phyloP scores from a whole-genome alignment of 2,797 vertebrate genomes.

The Ctenopoma kingsleyae region DNA sequence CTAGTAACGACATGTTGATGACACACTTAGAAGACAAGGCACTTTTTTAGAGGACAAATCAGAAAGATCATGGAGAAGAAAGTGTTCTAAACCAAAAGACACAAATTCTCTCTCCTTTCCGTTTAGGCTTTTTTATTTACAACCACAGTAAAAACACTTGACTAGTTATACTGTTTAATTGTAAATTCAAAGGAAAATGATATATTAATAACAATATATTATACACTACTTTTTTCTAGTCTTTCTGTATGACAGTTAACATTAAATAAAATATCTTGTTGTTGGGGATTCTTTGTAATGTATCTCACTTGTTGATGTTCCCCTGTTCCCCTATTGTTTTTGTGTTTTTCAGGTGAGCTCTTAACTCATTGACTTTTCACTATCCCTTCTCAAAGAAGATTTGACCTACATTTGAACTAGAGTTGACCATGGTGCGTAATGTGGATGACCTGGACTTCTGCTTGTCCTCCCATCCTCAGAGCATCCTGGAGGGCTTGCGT shows the following conservation, averaged over 20 bases:
- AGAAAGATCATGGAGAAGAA: neutral
- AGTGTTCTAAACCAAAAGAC: neutral
- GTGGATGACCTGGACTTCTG: conserved; percentile 96
- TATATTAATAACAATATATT: neutral
- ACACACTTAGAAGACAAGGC: neutral
- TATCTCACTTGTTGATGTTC: neutral
- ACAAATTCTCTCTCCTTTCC: neutral
- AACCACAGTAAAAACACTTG: neutral
- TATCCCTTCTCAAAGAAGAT: conserved; percentile 24
- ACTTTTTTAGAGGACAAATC: neutral
- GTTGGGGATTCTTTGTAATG: neutral
- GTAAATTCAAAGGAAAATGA: neutral
- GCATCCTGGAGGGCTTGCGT: conserved; percentile 90
- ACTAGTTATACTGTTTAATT: neutral
- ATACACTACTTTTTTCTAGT: neutral
- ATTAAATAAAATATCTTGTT: conserved; percentile 4
- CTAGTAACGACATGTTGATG: conserved; percentile 21
- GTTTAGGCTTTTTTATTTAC: neutral
- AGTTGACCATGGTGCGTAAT: conserved; percentile 90
- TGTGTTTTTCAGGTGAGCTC: conserved; percentile 61
- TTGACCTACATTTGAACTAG: conserved; percentile 4
- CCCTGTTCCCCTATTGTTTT: neutral
- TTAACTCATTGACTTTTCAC: conserved; percentile 22
- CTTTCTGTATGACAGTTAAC: neutral
- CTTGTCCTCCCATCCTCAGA: conserved; percentile 92